These are phyloP conservation scores for Andrena cerasifolii DNA, from an alignment of 1,140 invertebrate genomes.

Conservation along the genomic window DNA sequence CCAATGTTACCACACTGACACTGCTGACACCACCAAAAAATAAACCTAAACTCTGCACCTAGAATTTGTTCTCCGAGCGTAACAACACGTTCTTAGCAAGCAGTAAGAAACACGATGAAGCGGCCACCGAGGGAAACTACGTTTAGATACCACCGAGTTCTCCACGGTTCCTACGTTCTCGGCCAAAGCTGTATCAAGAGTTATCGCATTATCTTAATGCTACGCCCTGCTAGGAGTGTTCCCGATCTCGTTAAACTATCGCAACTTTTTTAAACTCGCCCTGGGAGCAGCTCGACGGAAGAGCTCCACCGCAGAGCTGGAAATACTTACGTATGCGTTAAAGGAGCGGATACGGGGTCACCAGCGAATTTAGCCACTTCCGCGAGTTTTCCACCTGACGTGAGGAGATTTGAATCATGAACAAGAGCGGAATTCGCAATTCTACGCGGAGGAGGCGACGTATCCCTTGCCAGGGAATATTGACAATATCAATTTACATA, in stretches of 20 bases:
- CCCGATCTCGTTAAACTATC: slow-evolving; percentile 61
- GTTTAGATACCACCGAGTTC: slow-evolving; percentile 38
- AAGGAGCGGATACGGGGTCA: slow-evolving; percentile 28
- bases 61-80: no score
- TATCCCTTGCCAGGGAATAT: background rate
- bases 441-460: background rate
- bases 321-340: slow-evolving; percentile 32
- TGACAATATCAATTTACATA: background rate
- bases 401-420: slow-evolving; percentile 27
- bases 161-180: slow-evolving; percentile 12
- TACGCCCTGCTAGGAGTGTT: slow-evolving; percentile 18
- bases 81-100: no score
- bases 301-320: background rate
- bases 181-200: slow-evolving; percentile 35
- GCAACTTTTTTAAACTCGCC: slow-evolving; percentile 50
- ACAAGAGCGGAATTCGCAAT: slow-evolving; percentile 17
- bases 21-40: no score
- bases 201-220: slow-evolving; percentile 51
- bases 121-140: slow-evolving; percentile 6
- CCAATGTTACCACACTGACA: no score
- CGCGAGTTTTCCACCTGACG: slow-evolving; percentile 33
- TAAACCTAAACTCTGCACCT: no score
- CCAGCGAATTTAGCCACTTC: slow-evolving; percentile 38
- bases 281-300: background rate
- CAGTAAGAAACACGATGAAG: background rate